These are phyloP conservation scores for Eunapius fragilis DNA, from an alignment of 37 sponge, comb jelly and placozoan genomes.

Conservation along the genomic window DNA sequence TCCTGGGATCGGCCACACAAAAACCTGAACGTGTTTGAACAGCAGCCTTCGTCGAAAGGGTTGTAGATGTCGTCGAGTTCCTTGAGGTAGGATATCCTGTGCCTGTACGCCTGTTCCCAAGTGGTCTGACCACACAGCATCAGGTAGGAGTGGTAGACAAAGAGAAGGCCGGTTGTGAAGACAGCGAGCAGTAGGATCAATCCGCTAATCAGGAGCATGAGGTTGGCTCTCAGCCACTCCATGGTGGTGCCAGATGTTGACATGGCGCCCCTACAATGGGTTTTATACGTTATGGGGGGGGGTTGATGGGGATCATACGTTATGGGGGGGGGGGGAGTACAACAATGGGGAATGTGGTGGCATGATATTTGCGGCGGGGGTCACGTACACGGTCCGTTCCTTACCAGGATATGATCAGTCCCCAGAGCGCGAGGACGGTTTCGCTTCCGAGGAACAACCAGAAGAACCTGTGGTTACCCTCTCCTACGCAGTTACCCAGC, in stretches of 20 bases:
- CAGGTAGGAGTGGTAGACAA: conserved; percentile 60
- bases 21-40: conserved; percentile 29
- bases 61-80: conserved; percentile 44
- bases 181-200: conserved; percentile 6
- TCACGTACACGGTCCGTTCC: neutral
- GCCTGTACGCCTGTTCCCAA: conserved; percentile 65
- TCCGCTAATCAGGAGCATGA: conserved; percentile 29
- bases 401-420: conserved; percentile 55
- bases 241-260: neutral
- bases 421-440: conserved; percentile 52
- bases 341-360: too few species aligned
- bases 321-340: too few species aligned
- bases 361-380: neutral
- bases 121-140: conserved; percentile 72
- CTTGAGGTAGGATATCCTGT: conserved; percentile 51
- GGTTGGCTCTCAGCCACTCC: conserved; percentile 30
- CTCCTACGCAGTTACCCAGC: conserved; percentile 78
- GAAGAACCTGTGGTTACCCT: conserved; percentile 75
- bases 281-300: too few species aligned
- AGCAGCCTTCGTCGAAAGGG: conserved; percentile 71
- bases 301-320: too few species aligned
- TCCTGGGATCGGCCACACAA: conserved; percentile 5
- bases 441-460: conserved; percentile 52
- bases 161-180: conserved; percentile 27
- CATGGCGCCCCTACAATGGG: conserved; percentile 60